phyloP scores from a whole-genome alignment of 1,140 invertebrate genomes.

The Pseudomyrmex concolor region DNA sequence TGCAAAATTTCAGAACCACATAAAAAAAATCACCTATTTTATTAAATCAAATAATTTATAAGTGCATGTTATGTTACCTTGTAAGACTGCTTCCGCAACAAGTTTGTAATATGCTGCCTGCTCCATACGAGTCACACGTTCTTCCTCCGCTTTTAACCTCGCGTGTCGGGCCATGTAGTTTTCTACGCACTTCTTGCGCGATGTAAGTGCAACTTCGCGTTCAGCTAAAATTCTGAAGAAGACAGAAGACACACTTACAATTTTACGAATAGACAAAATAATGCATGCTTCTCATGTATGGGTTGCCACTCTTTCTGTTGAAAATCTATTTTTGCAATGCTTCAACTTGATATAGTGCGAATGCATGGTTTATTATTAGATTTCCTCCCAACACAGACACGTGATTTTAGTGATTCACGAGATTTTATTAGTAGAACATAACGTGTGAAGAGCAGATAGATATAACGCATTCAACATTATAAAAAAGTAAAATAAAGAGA shows the following conservation, averaged over 20 bases:
- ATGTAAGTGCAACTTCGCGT: slow-evolving; percentile 81
- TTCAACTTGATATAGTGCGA: slow-evolving; percentile 73
- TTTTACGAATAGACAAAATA: not conserved
- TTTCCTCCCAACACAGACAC: slow-evolving; percentile 36
- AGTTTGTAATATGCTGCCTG: slow-evolving; percentile 80
- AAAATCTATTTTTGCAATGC: slow-evolving; percentile 82
- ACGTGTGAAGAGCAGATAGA: not conserved
- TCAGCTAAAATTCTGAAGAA: slow-evolving; percentile 80
- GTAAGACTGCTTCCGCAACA: slow-evolving; percentile 80
- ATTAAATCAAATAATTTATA: not conserved
- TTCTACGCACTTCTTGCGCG: slow-evolving; percentile 83
- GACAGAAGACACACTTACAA: not conserved
- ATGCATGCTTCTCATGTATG: slow-evolving; percentile 61
- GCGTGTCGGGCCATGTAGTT: slow-evolving; percentile 84
- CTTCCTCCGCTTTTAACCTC: slow-evolving; percentile 81
- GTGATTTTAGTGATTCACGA: slow-evolving; percentile 40
- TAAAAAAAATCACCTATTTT: no score
- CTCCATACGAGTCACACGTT: slow-evolving; percentile 83
- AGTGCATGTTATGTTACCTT: slow-evolving; percentile 74
- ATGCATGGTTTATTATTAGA: slow-evolving; percentile 82
- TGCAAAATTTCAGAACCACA: no score
- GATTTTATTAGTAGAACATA: slow-evolving; percentile 51
- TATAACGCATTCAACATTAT: slow-evolving; percentile 18
- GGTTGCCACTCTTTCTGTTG: slow-evolving; percentile 59
- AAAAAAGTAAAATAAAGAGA: slow-evolving; percentile 14